phyloP scores from a whole-genome alignment of 2,797 vertebrate species.

The Xenops minutus region DNA sequence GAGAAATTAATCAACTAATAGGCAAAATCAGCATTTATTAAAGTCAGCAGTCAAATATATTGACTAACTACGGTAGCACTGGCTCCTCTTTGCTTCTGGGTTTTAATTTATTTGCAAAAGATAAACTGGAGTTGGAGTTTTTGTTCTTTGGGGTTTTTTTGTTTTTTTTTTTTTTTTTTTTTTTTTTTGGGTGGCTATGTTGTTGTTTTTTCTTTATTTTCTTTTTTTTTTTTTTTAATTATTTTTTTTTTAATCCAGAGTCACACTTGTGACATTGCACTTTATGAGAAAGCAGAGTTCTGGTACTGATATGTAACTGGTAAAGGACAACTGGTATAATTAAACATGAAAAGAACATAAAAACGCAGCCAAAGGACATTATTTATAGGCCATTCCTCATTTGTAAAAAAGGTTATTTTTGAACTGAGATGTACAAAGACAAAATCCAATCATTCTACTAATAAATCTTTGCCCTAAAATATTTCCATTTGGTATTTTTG shows the following conservation, averaged over 20 bases:
- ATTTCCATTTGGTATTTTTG: not conserved
- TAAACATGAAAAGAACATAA: slow-evolving; percentile 11
- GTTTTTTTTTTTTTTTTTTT: not conserved
- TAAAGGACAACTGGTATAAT: not conserved
- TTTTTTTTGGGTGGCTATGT: too few species aligned
- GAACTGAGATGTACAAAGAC: not conserved
- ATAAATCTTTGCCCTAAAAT: slow-evolving; percentile 33
- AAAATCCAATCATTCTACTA: slow-evolving; percentile 6
- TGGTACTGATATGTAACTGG: not conserved
- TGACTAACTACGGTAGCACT: not conserved
- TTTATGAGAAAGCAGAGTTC: not conserved
- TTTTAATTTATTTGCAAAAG: not conserved
- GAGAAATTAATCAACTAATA: not conserved
- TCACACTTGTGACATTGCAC: not conserved
- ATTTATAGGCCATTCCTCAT: not conserved
- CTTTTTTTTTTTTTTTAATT: not conserved
- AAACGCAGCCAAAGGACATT: not conserved
- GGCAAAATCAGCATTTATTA: not conserved
- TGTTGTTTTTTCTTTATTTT: not conserved
- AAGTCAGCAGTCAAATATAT: not conserved
- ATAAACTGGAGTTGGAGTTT: not conserved
- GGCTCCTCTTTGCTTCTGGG: not conserved
- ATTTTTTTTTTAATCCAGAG: not conserved
- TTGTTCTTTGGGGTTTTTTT: too few species aligned
- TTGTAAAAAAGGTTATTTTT: slow-evolving; percentile 32